phyloP scores from a whole-genome alignment of 2,797 vertebrate species.

The Arrhamphus sclerolepis region DNA sequence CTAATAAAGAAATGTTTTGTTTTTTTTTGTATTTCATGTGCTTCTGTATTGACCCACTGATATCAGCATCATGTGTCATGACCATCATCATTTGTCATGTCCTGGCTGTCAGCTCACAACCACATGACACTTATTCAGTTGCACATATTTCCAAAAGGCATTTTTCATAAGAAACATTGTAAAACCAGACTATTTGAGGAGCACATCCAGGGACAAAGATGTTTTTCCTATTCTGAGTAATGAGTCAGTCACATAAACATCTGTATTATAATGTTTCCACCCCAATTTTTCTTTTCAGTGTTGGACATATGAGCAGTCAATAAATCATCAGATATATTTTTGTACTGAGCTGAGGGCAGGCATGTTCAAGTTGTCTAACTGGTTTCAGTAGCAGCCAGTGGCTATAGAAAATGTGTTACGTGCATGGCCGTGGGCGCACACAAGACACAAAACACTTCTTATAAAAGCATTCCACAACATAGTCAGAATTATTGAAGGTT shows the following conservation, averaged over 20 bases:
- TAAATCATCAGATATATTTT: conserved; percentile 6
- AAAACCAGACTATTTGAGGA: conserved; percentile 13
- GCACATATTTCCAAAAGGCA: conserved; percentile 3
- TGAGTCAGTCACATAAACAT: neutral
- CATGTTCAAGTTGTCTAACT: conserved; percentile 14
- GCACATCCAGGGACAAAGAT: too few species aligned
- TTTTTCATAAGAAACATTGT: conserved; percentile 23
- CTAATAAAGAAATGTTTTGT: conserved; percentile 24
- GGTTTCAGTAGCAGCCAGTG: conserved; percentile 3
- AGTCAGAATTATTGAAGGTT: neutral
- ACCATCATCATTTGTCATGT: conserved; percentile 35
- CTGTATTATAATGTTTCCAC: neutral
- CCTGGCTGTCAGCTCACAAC: conserved; percentile 22
- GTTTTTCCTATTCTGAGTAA: neutral
- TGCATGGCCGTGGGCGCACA: too few species aligned
- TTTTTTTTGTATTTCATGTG: conserved; percentile 14
- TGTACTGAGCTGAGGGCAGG: conserved; percentile 8
- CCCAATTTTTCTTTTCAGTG: conserved; percentile 2
- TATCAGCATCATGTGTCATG: conserved; percentile 35
- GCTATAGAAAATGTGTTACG: neutral
- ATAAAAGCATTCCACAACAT: neutral
- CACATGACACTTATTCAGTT: conserved; percentile 19
- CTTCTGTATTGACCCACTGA: conserved; percentile 34
- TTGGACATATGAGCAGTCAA: conserved; percentile 1
- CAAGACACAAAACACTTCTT: neutral